Evolutionary conservation across 1,140 invertebrate species (phyloP), one percentile per base, ranked within the genome.

Genomic region (Carposina sasakii): DNA sequence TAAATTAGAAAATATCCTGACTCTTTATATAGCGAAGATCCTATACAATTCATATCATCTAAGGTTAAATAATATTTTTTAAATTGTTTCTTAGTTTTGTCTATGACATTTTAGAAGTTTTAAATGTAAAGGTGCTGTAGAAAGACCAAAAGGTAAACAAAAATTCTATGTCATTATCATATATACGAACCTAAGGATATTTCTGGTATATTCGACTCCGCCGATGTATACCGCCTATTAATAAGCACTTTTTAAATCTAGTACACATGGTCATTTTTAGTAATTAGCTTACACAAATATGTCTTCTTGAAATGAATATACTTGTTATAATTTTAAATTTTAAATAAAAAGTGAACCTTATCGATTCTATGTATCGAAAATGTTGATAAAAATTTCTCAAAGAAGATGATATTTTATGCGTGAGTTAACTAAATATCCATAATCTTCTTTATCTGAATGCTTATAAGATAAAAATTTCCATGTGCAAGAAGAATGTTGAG

Each of bases 291-390:
- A 10, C 19, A 30, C 13, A 26, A n/a, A 15, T 2, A 48, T 40
- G 23, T 48, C 46, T 26, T 48, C 16, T 48, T 48, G 30, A 48
- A 48, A 24, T 30, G 8, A 30, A 48, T 48, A 30, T 40, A 48
- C 19, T 30, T 48, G 19, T 48, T 48, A 21, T 31, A 10, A 20
- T 41, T 48, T 40, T 15, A 48, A 26, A 31, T 48, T 48, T 15
- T 34, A 22, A 3, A 46, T 46, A 17, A 46, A 46, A 16, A 22
- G 17, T n/a, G 43, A 36, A 12, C 46, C 46, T 19, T 48, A 34
- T 9, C 26, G 39, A 22, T 48, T 48, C 30, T 34, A 26, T 6
- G 19, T 48, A n/a, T 40, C 19, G 16, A 48, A 48, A 13, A 48
- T 48, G 21, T 39, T 39, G 2, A n/a, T n/a, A n/a, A n/a, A n/a